Base-by-base conservation (phyloP, 2,888 invertebrate genomes). In the Ophion costatus region DNA sequence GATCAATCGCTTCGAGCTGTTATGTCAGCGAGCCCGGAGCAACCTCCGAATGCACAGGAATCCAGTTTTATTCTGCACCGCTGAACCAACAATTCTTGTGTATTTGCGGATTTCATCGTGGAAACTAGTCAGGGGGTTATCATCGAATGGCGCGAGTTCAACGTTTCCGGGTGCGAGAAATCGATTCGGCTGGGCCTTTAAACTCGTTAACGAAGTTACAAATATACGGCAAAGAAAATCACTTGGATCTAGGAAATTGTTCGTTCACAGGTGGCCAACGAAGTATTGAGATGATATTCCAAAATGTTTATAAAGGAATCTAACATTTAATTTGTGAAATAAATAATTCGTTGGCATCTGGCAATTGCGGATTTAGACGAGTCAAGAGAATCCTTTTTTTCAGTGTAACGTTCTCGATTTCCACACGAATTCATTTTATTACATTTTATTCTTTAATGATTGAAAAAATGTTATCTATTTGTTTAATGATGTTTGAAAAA, bases 1-100 rank as follows among this genome's bases (percentile, higher is more conserved):
- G 69, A 61, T 69, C 78, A 69, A 74, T 81, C 61, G 51, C 42
- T 57, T 22, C 59, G 10, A 38, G 33, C 33, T 11, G 24, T 38
- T 33, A 38, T 20, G 14, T 7, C 63, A 10, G 14, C 24, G 29
- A 10, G 63, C 20, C 11, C 33, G 4, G 17, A 51, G 51, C 51
- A 17, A 51, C 17, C 51, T 51, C 17, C 51, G 51, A 51, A 51
- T 51, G 14, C 51, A 14, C 51, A 51, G 51, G 51, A 51, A 51
- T 51, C 51, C 51, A 11, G 51, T 3, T 17, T 17, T 51, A 51
- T 51, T 51, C 17, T 17, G 51, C 4, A 51, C 5, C 17, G 5
- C 17, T 5, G 14, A 63, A 63, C 20, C 29, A 14, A 17, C 63
- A 33, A 63, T 24, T 45, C 24, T 63, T 14, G 29, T n/a, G 59